These are phyloP conservation scores for Poeciliopsis paucimaculata DNA, from an alignment of 2,797 vertebrate species.

Conservation along the genomic window DNA sequence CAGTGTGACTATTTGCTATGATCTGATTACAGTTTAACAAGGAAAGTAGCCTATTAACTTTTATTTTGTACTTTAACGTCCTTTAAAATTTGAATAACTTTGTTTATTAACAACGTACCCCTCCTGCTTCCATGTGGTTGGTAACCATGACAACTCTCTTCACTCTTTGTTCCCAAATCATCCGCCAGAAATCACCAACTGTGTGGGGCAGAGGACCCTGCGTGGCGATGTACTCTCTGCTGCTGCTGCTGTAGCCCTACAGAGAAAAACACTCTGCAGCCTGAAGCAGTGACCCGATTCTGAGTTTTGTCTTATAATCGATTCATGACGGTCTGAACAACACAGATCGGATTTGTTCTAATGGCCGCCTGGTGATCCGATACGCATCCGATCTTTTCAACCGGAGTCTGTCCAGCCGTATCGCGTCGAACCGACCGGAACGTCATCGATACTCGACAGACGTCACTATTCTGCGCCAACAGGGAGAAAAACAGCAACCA, in stretches of 20 bases:
- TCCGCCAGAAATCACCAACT: conserved; percentile 86
- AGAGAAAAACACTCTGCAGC: conserved; percentile 3
- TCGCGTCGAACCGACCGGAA: no score
- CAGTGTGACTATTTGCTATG: not conserved
- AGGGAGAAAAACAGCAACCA: no score
- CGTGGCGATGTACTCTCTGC: conserved; percentile 84
- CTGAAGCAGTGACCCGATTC: not conserved
- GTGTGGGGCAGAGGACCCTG: conserved; percentile 87
- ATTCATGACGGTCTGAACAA: no score
- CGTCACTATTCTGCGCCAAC: no score
- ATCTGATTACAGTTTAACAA: not conserved
- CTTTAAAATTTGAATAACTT: not conserved
- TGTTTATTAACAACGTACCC: conserved; percentile 68
- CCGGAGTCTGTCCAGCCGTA: no score
- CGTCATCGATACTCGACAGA: no score
- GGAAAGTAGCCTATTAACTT: not conserved
- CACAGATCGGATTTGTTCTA: no score
- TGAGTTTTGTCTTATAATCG: no score
- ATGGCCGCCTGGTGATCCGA: no score
- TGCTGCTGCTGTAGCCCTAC: conserved; percentile 78
- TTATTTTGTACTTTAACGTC: not conserved
- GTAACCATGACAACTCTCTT: conserved; percentile 84
- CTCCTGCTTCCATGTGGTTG: conserved; percentile 83
- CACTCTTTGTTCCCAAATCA: conserved; percentile 88
- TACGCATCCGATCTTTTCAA: no score